Conservation (phyloP, 2,888 invertebrate species). For the Acheta domesticus region DNA sequence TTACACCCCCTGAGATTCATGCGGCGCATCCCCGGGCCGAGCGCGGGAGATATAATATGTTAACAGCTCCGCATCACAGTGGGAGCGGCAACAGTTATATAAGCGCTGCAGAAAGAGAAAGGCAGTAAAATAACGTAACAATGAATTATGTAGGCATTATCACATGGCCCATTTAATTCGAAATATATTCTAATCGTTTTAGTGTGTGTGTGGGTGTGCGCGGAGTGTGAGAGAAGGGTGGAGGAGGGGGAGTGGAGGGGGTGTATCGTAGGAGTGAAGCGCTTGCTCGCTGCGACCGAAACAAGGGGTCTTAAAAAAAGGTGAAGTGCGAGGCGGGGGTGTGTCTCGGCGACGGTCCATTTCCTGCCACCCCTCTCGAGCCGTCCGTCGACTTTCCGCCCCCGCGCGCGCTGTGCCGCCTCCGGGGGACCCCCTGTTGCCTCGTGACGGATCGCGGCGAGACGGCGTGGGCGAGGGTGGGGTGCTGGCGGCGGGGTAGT, state of each 20-base stretch:
- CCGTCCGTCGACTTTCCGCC: not conserved
- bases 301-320: not conserved
- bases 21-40: not conserved
- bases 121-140: conserved; percentile 10
- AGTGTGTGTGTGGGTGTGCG: not conserved
- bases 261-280: not conserved
- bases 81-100: not conserved
- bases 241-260: not conserved
- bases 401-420: not conserved
- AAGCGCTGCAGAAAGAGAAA: not conserved
- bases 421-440: not conserved
- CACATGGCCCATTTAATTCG: conserved; percentile 18
- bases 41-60: conserved; percentile 18
- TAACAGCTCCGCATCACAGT: not conserved
- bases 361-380: conserved; percentile 1
- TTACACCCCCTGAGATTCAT: conserved; percentile 9
- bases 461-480: no score
- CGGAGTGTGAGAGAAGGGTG: not conserved
- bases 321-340: not conserved
- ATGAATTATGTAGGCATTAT: conserved; percentile 18
- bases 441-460: no score
- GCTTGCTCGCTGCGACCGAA: not conserved
- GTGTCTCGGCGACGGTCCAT: not conserved
- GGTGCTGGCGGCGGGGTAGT: no score
- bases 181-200: conserved; percentile 7